Conservation (phyloP, 1,140 invertebrate genomes). For the Bombus huntii region DNA sequence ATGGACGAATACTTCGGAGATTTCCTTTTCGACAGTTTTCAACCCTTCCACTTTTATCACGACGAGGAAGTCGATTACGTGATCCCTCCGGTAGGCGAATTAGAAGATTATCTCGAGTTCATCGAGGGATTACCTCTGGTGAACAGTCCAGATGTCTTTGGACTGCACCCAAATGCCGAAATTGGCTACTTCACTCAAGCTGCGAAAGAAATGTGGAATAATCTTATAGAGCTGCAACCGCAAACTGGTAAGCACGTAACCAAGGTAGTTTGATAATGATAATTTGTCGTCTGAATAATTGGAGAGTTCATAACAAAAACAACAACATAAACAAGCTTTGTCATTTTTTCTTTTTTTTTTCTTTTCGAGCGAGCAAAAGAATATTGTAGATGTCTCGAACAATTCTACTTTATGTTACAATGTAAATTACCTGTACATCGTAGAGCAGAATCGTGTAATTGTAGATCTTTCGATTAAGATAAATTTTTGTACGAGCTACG, state of each 20-base stretch:
- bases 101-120: conserved; percentile 87
- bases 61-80: conserved; percentile 90
- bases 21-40: conserved; percentile 94
- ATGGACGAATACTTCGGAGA: conserved; percentile 97
- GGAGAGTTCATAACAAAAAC: neutral
- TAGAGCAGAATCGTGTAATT: too few relatives aligned
- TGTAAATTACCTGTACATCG: too few relatives aligned
- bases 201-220: conserved; percentile 91
- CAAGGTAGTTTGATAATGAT: neutral
- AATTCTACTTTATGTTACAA: too few relatives aligned
- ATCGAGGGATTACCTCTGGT: conserved; percentile 89
- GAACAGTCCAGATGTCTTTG: conserved; percentile 93
- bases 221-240: conserved; percentile 93
- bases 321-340: neutral
- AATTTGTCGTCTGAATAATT: neutral
- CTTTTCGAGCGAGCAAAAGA: neutral
- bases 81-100: conserved; percentile 87
- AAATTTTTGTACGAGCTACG: too few relatives aligned
- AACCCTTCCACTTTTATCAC: conserved; percentile 94
- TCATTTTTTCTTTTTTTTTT: neutral
- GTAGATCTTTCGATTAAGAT: too few relatives aligned
- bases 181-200: conserved; percentile 95
- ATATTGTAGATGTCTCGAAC: too few relatives aligned
- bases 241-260: conserved; percentile 86
- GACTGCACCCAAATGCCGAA: conserved; percentile 95